Evolutionary conservation across 2,888 invertebrate species (phyloP), one percentile per base, ranked within the genome.

Genomic region (Chymomyza amoena): DNA sequence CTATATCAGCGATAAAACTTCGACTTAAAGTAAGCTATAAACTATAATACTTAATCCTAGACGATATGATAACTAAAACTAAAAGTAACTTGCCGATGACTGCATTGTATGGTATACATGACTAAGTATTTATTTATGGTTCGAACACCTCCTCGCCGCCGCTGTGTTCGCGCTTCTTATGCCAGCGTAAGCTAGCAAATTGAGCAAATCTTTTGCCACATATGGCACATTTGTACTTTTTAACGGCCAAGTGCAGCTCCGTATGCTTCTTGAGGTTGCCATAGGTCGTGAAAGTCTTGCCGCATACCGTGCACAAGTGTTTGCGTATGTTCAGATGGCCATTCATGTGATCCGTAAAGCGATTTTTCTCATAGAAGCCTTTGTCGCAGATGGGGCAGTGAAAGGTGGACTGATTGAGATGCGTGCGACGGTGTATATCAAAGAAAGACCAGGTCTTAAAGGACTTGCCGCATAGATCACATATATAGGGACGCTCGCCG

Each of bases 361-460:
- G 89, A 54, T 88, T 88, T 69, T 89, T 89, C 73, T 90, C 90
- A 65, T 90, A 90, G 80, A 90, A 90, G 0, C 86, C 83, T 64
- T 90, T 90, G 13, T 89, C 84, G 64, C 90, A 90, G 64, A 90
- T 89, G 56, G 89, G 83, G 62, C 90, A 90, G 64, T 85, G 87
- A 69, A 89, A 90, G 36, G 88, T 88, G 0, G 90, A 89, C 75
- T 87, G 82, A 62, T 90, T 90, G 4, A 87, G 78, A 64, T 90
- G 90, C 4, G 81, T 81, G 6, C 90, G 84, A 0, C 83, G 82
- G 64, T 90, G 90, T 4, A 90, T 88, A 18, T 90, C 84, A 54
- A 88, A 90, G 76, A 90, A 90, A 1, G 90, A 90, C 89, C 89
- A 90, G 0, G 90, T 90, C 69, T 90, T 90, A 52, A 90, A 90